Conservation (phyloP, 1,140 invertebrate species). For the Portunus trituberculatus region DNA sequence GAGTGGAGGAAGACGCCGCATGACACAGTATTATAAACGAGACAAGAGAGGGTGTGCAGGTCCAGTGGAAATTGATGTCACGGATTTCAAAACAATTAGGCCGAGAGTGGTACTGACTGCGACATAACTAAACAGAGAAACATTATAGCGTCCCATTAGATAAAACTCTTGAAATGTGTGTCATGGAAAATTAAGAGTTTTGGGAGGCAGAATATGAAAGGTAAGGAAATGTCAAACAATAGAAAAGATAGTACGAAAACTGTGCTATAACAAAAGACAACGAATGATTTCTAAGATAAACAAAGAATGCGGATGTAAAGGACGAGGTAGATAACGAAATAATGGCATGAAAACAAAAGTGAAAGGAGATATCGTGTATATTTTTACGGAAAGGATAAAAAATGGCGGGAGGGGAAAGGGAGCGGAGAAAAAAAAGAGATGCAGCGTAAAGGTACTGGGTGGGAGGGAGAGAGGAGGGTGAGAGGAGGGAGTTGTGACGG, state of each 20-base stretch:
- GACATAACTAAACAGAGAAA: too few relatives aligned
- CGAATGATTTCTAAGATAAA: not conserved
- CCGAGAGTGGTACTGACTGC: too few relatives aligned
- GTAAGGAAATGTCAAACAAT: not conserved
- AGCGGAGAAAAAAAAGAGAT: not conserved
- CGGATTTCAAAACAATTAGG: too few relatives aligned
- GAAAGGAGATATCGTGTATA: not conserved
- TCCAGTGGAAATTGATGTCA: too few relatives aligned
- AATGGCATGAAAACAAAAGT: not conserved
- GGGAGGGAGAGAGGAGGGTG: not conserved
- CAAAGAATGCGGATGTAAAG: not conserved
- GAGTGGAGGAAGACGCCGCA: not conserved
- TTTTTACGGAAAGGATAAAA: not conserved
- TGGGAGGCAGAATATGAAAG: constrained; percentile 27
- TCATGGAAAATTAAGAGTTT: not conserved
- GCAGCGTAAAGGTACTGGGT: not conserved
- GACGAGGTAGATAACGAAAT: not conserved
- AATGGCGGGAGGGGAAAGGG: not conserved
- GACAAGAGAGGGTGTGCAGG: too few relatives aligned
- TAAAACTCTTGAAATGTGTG: too few relatives aligned
- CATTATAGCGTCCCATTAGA: too few relatives aligned
- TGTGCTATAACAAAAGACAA: not conserved
- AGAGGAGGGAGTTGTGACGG: not conserved
- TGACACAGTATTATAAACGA: too few relatives aligned
- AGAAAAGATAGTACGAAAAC: not conserved